phyloP scores from a whole-genome alignment of 2,888 invertebrate genomes.

The Brenthis ino region DNA sequence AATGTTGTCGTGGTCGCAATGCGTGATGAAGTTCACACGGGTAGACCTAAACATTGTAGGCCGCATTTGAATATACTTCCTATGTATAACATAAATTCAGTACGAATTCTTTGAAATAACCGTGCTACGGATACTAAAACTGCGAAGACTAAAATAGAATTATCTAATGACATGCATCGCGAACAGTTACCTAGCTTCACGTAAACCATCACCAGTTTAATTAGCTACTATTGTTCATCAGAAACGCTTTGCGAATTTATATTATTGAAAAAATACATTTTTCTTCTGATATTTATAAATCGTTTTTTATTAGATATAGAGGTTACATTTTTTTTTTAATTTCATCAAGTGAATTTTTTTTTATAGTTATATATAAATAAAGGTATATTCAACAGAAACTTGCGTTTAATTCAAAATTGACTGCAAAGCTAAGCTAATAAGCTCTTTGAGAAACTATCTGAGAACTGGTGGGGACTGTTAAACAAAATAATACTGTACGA shows the following conservation, averaged over 20 bases:
- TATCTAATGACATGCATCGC: constrained; percentile 68
- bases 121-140: constrained; percentile 75
- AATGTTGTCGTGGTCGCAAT: constrained; percentile 78
- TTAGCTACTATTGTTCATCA: constrained; percentile 33
- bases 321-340: no score
- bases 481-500: no score
- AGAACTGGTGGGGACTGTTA: no score
- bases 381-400: no score
- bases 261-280: not conserved
- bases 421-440: no score
- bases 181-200: constrained; percentile 55
- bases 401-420: no score
- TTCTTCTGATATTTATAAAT: no score
- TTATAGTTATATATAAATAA: no score
- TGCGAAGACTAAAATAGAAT: constrained; percentile 69
- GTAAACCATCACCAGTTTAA: constrained; percentile 21
- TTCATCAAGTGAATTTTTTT: no score
- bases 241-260: constrained; percentile 22
- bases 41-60: constrained; percentile 77
- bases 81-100: constrained; percentile 79
- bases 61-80: constrained; percentile 81
- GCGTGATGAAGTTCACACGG: constrained; percentile 81
- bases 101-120: constrained; percentile 76
- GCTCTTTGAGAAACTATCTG: no score
- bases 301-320: no score